These are phyloP conservation scores for Arbacia lixula DNA, from an alignment of 53 echinoderm and acorn worm genomes.

Conservation along the genomic window DNA sequence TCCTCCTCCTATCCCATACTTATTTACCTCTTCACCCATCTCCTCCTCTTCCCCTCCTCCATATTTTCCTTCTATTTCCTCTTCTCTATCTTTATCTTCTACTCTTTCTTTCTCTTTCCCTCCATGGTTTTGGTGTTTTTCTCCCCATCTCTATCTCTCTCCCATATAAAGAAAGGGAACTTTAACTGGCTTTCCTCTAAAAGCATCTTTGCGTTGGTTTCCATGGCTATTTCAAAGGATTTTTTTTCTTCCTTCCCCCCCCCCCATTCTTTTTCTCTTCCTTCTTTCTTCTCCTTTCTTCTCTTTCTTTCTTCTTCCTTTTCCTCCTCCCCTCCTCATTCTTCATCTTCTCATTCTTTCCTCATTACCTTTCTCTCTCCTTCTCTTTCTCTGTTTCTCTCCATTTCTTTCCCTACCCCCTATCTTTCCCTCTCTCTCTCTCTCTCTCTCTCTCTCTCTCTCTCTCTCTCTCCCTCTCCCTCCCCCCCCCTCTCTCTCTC, in stretches of 20 bases:
- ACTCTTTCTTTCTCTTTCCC: no score
- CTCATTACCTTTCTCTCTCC: not conserved
- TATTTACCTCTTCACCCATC: no score
- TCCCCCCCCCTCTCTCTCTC: not conserved
- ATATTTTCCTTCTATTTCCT: no score
- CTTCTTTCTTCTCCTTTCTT: not conserved
- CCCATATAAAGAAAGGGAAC: no score
- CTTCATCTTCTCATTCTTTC: not conserved
- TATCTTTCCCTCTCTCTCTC: not conserved
- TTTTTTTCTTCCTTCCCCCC: not conserved
- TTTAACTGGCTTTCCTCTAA: no score
- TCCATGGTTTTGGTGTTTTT: no score
- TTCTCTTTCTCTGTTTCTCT: not conserved
- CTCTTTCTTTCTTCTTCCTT: not conserved
- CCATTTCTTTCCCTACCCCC: not conserved
- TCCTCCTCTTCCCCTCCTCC: no score
- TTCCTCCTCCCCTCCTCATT: not conserved
- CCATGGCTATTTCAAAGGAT: no score
- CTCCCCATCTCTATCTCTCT: no score
- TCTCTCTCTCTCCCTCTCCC: not conserved
- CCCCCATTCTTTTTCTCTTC: not conserved
- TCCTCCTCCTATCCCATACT: no score
- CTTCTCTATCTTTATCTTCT: no score
- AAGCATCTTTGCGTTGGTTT: no score
- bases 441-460: not conserved